phyloP scores from a whole-genome alignment of 2,113 vertebrate species.

The Pedionomus torquatus region DNA sequence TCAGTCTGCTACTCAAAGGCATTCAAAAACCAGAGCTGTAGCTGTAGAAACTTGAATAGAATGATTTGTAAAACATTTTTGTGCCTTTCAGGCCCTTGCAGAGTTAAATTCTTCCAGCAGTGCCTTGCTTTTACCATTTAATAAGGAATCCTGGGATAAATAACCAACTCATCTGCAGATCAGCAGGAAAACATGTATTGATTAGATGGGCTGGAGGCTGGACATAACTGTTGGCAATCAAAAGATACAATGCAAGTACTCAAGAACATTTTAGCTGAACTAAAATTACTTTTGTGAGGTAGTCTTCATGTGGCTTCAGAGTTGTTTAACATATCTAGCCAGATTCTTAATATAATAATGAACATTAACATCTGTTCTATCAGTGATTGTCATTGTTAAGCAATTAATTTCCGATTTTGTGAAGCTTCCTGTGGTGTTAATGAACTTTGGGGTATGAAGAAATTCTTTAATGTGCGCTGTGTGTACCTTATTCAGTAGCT shows the following conservation, averaged over 20 bases:
- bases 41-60: neutral
- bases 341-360: neutral
- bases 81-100: neutral
- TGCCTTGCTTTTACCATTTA: constrained; percentile 46
- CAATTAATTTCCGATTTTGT: constrained; percentile 26
- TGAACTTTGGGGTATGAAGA: neutral
- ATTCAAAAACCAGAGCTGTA: neutral
- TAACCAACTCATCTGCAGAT: neutral
- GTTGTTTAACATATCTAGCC: neutral
- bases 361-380: neutral
- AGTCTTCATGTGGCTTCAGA: neutral
- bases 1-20: neutral
- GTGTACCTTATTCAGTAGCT: neutral
- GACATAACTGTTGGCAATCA: neutral
- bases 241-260: neutral
- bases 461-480: neutral
- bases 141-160: neutral
- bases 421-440: neutral
- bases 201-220: neutral
- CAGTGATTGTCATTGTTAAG: neutral
- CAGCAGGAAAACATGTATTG: neutral
- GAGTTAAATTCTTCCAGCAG: neutral
- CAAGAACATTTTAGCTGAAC: neutral
- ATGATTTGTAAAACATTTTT: neutral
- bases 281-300: neutral